phyloP scores from a whole-genome alignment of 2,113 vertebrate species.

The Mormyrus lacerda region DNA sequence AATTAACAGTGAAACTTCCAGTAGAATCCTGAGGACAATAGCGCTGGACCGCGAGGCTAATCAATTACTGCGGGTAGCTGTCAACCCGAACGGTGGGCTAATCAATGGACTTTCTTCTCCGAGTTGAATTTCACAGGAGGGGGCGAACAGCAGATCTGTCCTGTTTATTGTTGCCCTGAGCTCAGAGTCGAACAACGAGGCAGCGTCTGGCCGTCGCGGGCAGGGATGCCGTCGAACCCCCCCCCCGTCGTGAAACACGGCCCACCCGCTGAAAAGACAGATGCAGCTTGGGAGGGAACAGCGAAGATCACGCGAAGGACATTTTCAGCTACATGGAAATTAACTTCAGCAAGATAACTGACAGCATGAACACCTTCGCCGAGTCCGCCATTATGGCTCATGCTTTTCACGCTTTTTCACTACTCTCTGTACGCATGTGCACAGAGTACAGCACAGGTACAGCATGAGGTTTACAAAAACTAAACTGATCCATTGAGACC shows the following conservation, averaged over 20 bases:
- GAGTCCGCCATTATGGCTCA: background rate
- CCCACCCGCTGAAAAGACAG: background rate
- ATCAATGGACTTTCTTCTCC: background rate
- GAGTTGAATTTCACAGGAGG: background rate
- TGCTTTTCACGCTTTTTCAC: background rate
- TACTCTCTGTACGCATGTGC: background rate
- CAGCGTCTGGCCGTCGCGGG: background rate
- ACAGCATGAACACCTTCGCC: background rate
- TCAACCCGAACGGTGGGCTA: background rate
- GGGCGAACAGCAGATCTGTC: background rate
- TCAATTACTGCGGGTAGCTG: background rate
- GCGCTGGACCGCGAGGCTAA: background rate
- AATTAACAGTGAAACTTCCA: background rate
- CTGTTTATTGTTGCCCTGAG: background rate
- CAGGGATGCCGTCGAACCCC: background rate
- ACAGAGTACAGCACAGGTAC: background rate
- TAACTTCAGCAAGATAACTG: background rate
- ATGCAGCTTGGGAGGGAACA: background rate
- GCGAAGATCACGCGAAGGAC: background rate
- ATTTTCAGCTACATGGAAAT: background rate
- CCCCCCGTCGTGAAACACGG: background rate
- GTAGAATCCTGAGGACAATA: background rate
- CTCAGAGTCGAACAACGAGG: background rate
- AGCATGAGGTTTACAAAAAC: background rate
- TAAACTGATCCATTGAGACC: background rate